Evolutionary conservation across 2,888 invertebrate genomes (phyloP).

Genomic region (Empis livida): DNA sequence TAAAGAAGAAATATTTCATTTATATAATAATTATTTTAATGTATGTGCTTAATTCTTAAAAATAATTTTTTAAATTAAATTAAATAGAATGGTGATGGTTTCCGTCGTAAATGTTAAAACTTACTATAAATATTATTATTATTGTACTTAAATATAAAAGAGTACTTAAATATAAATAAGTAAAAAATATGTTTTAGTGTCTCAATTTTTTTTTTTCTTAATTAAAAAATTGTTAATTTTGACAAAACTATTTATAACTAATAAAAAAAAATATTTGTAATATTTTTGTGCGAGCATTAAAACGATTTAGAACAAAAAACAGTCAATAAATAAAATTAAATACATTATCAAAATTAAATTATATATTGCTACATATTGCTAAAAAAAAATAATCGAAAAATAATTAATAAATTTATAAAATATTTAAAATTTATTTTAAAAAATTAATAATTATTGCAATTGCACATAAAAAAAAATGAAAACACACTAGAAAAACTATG

Average conservation of each 20-base stretch:
- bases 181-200: no score
- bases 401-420: background rate
- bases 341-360: background rate
- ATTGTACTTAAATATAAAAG: background rate
- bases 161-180: background rate
- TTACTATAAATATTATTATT: background rate
- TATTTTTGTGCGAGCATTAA: background rate
- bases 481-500: background rate
- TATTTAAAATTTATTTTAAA: background rate
- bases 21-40: background rate
- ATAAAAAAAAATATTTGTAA: background rate
- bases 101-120: background rate
- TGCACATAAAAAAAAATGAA: background rate
- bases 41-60: background rate
- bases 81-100: background rate
- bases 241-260: background rate
- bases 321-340: background rate
- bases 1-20: no score
- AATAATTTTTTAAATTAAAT: background rate
- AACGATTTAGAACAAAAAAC: no score
- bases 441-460: background rate
- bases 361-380: background rate
- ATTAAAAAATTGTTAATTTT: no score
- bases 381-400: background rate
- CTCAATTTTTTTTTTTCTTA: no score